Conservation (phyloP, 2,797 vertebrate species). For the Hoplostethus mediterraneus region DNA sequence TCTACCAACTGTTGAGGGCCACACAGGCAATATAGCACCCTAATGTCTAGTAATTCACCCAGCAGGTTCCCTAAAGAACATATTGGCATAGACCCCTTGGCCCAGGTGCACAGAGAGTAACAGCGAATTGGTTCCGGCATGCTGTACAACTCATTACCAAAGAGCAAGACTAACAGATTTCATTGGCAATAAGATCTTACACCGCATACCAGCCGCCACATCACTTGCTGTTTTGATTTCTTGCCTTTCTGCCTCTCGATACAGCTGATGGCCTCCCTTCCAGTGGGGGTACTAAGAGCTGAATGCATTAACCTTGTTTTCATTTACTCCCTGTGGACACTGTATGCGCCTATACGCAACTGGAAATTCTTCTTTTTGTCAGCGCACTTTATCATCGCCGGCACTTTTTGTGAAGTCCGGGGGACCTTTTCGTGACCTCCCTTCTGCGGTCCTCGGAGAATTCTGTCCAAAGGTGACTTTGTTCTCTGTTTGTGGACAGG, state of each 20-base stretch:
- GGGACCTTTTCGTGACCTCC: slow-evolving; percentile 70
- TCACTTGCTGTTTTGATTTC: slow-evolving; percentile 80
- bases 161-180: slow-evolving; percentile 66
- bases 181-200: slow-evolving; percentile 56
- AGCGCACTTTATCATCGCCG: slow-evolving; percentile 67
- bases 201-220: slow-evolving; percentile 45
- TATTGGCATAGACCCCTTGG: slow-evolving; percentile 35
- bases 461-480: slow-evolving; percentile 72
- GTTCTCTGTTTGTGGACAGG: slow-evolving; percentile 42
- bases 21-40: slow-evolving; percentile 39
- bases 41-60: slow-evolving; percentile 36
- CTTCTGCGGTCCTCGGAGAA: slow-evolving; percentile 59
- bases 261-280: slow-evolving; percentile 76
- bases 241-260: slow-evolving; percentile 76
- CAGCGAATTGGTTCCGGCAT: slow-evolving; percentile 52
- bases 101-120: slow-evolving; percentile 39
- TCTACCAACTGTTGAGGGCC: slow-evolving; percentile 35
- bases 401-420: slow-evolving; percentile 68
- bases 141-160: slow-evolving; percentile 69
- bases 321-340: slow-evolving; percentile 83
- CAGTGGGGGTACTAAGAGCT: slow-evolving; percentile 81
- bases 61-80: slow-evolving; percentile 25
- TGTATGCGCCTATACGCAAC: slow-evolving; percentile 58
- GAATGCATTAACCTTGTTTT: slow-evolving; percentile 88
- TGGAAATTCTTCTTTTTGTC: slow-evolving; percentile 65